Evolutionary conservation across 2,113 vertebrate species (phyloP), one percentile per base, ranked within the genome.

Genomic region (Leucosticte australis): DNA sequence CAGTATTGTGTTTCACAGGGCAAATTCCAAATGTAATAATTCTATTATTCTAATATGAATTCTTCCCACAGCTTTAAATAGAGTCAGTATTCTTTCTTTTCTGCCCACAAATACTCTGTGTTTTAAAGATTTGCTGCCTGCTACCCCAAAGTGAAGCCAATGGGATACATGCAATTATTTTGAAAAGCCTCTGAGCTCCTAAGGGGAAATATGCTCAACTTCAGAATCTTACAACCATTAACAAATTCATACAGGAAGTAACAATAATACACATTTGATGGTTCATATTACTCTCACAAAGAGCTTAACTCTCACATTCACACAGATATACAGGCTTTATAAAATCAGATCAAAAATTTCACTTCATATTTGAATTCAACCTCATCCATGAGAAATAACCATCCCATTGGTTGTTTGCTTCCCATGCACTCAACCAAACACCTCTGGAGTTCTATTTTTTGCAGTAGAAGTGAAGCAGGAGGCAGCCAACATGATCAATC

Each of bases 391-490:
- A 79, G 28, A 55, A 44, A 46, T 23, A 73, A 41, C 56, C 53
- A 80, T 46, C 20, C 37, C 42, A 52, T 52, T 53, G 30, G 31
- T 79, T 62, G 17, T 30, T 60, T 35, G 10, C 35, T 77, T 70
- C 15, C 21, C 18, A 12, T 3, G 10, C 49, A 44, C 9, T 8
- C 57, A 76, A 47, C 17, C 22, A 39, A 63, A 64, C 0, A 0
- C 22, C 26, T 31, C 71, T 17, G 27, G 76, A 35, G 35, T 70
- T 81, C 50, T 42, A 6, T 42, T 50, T 50, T 83, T 68, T 77
- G 50, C 41, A 13, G 46, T 5, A 30, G 33, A 89, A 78, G 63
- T 27, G 86, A 88, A 37, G 27, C 7, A 8, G 3, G 9, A 74
- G 46, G 47, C 86, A 80, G 67, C 11, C 37, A 60, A 9, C 23